Evolutionary conservation across 2,797 vertebrate genomes (phyloP), one percentile per base, ranked within the genome.

Genomic region (Sitta carolinensis): DNA sequence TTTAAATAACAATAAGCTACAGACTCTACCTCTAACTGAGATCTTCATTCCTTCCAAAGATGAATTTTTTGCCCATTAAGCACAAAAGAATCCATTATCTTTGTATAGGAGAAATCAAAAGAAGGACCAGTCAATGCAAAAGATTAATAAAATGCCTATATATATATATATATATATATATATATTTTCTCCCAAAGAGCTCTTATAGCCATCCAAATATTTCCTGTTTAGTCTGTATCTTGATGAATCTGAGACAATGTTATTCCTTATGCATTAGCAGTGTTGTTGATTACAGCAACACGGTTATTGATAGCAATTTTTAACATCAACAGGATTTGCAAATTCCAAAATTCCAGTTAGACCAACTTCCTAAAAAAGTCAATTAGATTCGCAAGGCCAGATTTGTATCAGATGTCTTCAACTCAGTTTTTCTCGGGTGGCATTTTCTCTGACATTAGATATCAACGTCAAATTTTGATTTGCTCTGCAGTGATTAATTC

Each of bases 181-280:
- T 32, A 5, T 52, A 11, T 54, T 79, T 90, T 82, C 29, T 70
- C 40, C 42, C 30, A 62, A 77, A 34, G 22, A 87, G 29, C 38
- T 78, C 59, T 94, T 75, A 62, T 96, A 45, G 30, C 70, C 43
- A 77, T 79, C 9, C 63, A 93, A 89, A 72, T 76, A 84, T 78
- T 90, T 91, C 87, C 62, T 72, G 63, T 94, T 90, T 94, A 92
- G 92, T 97, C 78, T 87, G 47, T 23, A 51, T 96, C 70, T 34
- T 42, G 59, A 68, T 66, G 62, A 73, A 74, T 79, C 50, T 66
- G 50, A 84, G 66, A 45, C 61, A 34, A 47, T 34, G n/a, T 88
- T 75, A 79, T 42, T 83, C 59, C 50, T 58, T 69, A 14, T 51
- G 40, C 9, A 6, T 54, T 84, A 51, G 9, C 42, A 82, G 5